A percentile compares a stretch with the other conserved stretches of the same genome.
phyloP scores from a whole-genome alignment of 1,140 invertebrate genomes.

The Drosophila novamexicana region DNA sequence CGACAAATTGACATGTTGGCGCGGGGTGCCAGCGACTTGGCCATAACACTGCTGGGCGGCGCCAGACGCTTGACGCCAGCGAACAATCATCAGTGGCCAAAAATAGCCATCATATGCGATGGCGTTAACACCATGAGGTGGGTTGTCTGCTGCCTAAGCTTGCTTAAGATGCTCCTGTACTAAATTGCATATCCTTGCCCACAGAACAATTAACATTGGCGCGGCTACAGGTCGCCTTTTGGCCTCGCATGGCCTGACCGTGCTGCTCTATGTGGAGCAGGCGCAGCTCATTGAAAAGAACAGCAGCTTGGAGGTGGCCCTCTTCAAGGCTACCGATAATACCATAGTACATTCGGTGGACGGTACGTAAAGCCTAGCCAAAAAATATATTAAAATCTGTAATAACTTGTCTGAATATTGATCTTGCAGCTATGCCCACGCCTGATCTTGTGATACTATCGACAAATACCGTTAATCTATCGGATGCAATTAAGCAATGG shows the following conservation, averaged over 20 bases:
- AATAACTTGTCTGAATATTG: neutral
- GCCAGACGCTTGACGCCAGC: conserved; percentile 90
- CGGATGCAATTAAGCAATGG: conserved; percentile 86
- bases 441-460: conserved; percentile 84
- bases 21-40: conserved; percentile 91
- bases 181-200: conserved; percentile 15
- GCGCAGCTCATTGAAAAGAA: conserved; percentile 84
- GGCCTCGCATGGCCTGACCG: conserved; percentile 92
- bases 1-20: conserved; percentile 90
- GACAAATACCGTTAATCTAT: conserved; percentile 73
- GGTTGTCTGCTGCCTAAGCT: neutral
- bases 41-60: conserved; percentile 91
- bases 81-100: conserved; percentile 92
- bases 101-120: conserved; percentile 90
- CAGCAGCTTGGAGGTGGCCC: conserved; percentile 79
- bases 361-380: conserved; percentile 42
- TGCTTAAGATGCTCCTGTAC: neutral
- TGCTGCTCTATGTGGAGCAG: conserved; percentile 88
- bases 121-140: conserved; percentile 69
- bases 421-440: conserved; percentile 64
- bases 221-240: conserved; percentile 92
- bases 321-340: conserved; percentile 83
- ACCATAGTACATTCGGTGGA: conserved; percentile 72
- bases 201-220: conserved; percentile 88
- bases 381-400: neutral